Evolutionary conservation across 2,888 invertebrate species (phyloP).

Genomic region (Drosophila macrothrix): DNA sequence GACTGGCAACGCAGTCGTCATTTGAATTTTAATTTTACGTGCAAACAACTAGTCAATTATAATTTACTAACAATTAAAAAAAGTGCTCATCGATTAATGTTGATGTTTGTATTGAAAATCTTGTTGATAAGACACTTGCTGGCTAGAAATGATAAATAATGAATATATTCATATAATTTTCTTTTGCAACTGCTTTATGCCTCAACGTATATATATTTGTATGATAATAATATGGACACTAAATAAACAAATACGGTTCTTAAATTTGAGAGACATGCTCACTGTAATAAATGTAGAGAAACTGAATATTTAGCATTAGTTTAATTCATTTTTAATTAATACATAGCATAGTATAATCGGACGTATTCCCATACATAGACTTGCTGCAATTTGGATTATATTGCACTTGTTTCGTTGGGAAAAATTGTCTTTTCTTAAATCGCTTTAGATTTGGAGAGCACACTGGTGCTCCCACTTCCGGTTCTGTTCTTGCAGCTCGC

Average conservation of each 20-base stretch:
- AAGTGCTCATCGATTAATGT: background rate
- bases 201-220: background rate
- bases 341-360: background rate
- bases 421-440: slow-evolving; percentile 2
- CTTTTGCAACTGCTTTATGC: too few species aligned
- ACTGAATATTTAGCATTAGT: background rate
- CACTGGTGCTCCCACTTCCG: background rate
- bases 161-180: background rate
- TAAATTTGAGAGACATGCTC: background rate
- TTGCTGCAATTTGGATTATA: background rate
- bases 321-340: background rate
- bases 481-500: background rate
- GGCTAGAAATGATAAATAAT: background rate
- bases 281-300: background rate
- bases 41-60: slow-evolving; percentile 8
- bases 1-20: slow-evolving; percentile 23
- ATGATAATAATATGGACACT: background rate
- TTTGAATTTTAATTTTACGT: slow-evolving; percentile 40
- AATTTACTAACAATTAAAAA: background rate
- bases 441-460: slow-evolving; percentile 2
- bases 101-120: background rate
- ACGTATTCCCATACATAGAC: background rate
- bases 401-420: slow-evolving; percentile 12
- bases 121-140: background rate
- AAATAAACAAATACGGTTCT: background rate